Conservation (phyloP, 1,140 invertebrate genomes). For the Leptopilina boulardi region DNA sequence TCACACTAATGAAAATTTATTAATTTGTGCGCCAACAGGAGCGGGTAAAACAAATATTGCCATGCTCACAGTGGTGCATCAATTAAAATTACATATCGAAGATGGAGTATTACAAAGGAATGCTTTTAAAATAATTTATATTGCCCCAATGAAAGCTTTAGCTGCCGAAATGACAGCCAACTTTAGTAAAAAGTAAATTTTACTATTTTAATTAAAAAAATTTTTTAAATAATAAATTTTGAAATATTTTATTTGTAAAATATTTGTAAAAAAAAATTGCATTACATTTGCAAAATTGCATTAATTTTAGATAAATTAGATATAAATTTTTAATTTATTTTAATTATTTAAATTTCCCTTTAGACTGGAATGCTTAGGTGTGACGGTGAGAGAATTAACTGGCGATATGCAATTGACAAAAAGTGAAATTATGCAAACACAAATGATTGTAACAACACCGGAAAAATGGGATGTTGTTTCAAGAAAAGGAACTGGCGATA, state of each 20-base stretch:
- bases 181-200: slow-evolving; percentile 85
- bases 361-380: slow-evolving; percentile 82
- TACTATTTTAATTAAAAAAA: background rate
- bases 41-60: slow-evolving; percentile 99
- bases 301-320: background rate
- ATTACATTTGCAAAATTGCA: too few relatives aligned
- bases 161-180: slow-evolving; percentile 98
- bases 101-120: slow-evolving; percentile 89
- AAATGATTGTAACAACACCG: slow-evolving; percentile 98
- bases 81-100: slow-evolving; percentile 90
- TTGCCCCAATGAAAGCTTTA: slow-evolving; percentile 99
- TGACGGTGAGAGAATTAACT: slow-evolving; percentile 94
- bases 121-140: slow-evolving; percentile 99
- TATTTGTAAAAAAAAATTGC: background rate
- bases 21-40: slow-evolving; percentile 97
- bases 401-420: slow-evolving; percentile 99
- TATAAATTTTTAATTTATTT: background rate
- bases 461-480: slow-evolving; percentile 99
- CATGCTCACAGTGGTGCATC: slow-evolving; percentile 92
- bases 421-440: slow-evolving; percentile 95
- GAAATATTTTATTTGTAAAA: too few relatives aligned
- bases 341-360: background rate
- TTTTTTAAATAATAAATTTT: background rate
- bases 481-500: slow-evolving; percentile 94
- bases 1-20: slow-evolving; percentile 96